Base-by-base conservation (phyloP, 2,797 vertebrate genomes). In the Diplodus puntazzo region DNA sequence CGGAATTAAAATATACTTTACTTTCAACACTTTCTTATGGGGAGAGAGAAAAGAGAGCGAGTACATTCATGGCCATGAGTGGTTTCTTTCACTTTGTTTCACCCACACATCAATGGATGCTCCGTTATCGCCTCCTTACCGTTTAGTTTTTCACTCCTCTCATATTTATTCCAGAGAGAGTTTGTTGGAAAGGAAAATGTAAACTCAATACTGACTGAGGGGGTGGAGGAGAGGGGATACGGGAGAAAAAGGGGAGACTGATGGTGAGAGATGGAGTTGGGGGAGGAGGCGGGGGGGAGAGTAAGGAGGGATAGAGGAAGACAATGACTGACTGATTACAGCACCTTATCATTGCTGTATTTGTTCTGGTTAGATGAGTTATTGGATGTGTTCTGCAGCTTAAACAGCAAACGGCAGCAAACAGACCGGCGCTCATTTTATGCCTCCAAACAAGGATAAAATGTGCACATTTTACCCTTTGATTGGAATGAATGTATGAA, bases 251-350 rank as follows among this genome's bases (percentile, higher is more conserved):
- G 50, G 69, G 62, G 61, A 46, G 68, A 71, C 34, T 34, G 72
- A 73, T 75, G 73, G 82, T 75, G 76, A 68, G 79, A 69, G 65
- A 55, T 20, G 7, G 46, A 16, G 18, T 2, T 16, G 9, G 27
- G 12, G 1, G 21, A 11, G 25, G 5, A 1, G 5, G 34, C 1
- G 18, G 42, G 16, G 16, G 27, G 16, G 39, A 75, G 60, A 50
- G 21, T 62, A 55, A 60, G 46, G 70, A 75, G 64, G 59, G 73
- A 70, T 69, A 49, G 61, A 75, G 69, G 58, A 68, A 88, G 86
- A 90, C 83, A 89, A 83, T 84, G 79, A 76, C 61, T 76, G 82
- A 77, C 87, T 90, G 87, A 89, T 87, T 88, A 79, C 69, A 50
- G 75, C 80, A 67, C 79, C 79, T 85, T 90, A 81, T 88, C 84